Conservation (phyloP, 2,797 vertebrate genomes). For the Danio aesculapii region DNA sequence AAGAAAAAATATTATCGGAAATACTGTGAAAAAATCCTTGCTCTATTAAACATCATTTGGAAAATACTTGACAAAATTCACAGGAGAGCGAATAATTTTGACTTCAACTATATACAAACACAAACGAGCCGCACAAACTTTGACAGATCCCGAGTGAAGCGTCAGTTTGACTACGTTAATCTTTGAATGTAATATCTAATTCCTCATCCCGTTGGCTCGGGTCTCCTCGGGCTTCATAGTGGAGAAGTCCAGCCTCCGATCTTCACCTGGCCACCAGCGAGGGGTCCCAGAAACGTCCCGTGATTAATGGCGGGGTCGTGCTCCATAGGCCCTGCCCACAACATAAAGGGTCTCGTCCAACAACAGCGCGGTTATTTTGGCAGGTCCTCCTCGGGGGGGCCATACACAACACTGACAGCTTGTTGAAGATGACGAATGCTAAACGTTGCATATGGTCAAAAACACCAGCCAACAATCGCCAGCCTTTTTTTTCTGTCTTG, state of each 20-base stretch:
- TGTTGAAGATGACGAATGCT: slow-evolving; percentile 63
- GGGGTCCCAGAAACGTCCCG: slow-evolving; percentile 73
- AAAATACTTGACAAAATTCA: too few species aligned
- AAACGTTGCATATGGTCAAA: slow-evolving; percentile 45
- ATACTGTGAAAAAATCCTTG: too few species aligned
- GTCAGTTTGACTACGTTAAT: slow-evolving; percentile 63
- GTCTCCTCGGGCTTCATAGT: slow-evolving; percentile 41
- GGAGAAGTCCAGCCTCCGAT: slow-evolving; percentile 59
- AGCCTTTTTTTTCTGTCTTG: slow-evolving; percentile 13
- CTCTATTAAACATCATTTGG: too few species aligned
- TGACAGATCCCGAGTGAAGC: slow-evolving; percentile 13
- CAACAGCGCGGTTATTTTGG: slow-evolving; percentile 69
- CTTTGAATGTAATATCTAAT: slow-evolving; percentile 67
- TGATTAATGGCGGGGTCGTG: slow-evolving; percentile 74
- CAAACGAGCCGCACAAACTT: too few species aligned
- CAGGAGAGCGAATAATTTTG: too few species aligned
- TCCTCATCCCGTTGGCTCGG: slow-evolving; percentile 57
- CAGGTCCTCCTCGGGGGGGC: slow-evolving; percentile 39
- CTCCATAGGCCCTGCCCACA: slow-evolving; percentile 69
- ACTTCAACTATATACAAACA: too few species aligned
- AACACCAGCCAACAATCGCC: slow-evolving; percentile 42
- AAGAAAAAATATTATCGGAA: too few species aligned
- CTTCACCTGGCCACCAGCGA: slow-evolving; percentile 73
- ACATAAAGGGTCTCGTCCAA: slow-evolving; percentile 72
- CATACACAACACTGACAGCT: slow-evolving; percentile 52